Base-by-base conservation (phyloP, 2,797 vertebrate species). In the Paguma larvata region DNA sequence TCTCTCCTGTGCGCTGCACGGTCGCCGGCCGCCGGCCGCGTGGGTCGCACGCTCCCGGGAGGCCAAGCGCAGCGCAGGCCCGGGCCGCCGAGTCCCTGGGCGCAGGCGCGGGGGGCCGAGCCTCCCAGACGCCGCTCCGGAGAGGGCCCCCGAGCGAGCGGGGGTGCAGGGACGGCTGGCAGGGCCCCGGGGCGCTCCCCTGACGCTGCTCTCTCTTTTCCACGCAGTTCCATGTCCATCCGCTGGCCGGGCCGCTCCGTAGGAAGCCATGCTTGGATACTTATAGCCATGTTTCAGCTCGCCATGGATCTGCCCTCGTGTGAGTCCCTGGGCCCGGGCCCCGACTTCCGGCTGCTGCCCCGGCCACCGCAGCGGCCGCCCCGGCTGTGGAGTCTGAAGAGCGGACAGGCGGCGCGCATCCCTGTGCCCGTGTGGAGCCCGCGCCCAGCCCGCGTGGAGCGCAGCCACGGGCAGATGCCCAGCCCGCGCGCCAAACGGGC, bases 271-370 rank as follows among this genome's bases (percentile, higher is more conserved):
- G 98, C 98, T 97, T 99, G 99, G 99, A 98, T 99, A 95, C 98
- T 99, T 90, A 98, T 99, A 98, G 99, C 99, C 98, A 99, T 99
- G 98, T 98, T 99, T 94, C 99, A 99, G 98, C 98, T 99, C 78
- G 98, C 98, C 85, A 96, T 99, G 97, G 99, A 99, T 97, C 98
- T 99, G 11, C 98, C 98, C 2, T 92, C 98, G 95, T 99, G 99
- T 46, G 98, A 99, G 94, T 97, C 98, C 16, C 95, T 98, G 63
- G 97, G 98, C 91, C 67, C 97, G 0, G 67, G 98, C 1, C 34
- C 97, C 0, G 97, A 98, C 11, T 98, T 97, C 83, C 97, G 97
- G 93, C 98, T 98, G 14, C 98, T 98, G 0, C 98, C 98, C 0
- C 98, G 98, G 32, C 98, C 98, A 0, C 90, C 94, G 1, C 97